Base-by-base conservation (phyloP, 2,797 vertebrate species). In the Podarcis lilfordi region DNA sequence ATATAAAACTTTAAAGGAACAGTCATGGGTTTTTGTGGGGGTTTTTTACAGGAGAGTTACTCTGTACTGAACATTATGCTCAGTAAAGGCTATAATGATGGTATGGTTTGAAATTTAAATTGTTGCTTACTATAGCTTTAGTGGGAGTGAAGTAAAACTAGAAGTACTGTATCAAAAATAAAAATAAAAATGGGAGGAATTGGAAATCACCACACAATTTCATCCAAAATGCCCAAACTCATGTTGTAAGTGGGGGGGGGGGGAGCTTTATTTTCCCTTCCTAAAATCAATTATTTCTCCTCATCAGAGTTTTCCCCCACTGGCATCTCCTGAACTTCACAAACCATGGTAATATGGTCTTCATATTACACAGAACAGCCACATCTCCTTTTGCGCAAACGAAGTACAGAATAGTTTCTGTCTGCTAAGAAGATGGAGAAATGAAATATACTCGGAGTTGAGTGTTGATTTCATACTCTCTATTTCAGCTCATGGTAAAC, bases 1-100 rank as follows among this genome's bases (percentile, higher is more conserved):
- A 5, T 85, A n/a, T 81, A 1, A 29, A 85, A 5, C 1, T 85
- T 84, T 82, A 74, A 91, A 91, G 89, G 64, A 84, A 83, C 40
- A 59, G 79, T 43, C 37, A 79, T 40, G 5, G 61, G 59, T 23
- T 35, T 74, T 29, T 37, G 43, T 50, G 64, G 37, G 23, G 27
- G 3, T 75, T 43, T 71, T 68, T 71, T 59, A 72, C 21, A 19
- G 9, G 61, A 21, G 9, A 32, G 32, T 37, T 25, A 11, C 50
- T 79, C 6, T 59, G 3, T 72, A 64, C n/a, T 72, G 35, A 15
- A 32, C 35, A 76, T 78, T 81, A 55, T 55, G 8, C 43, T 43
- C 29, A 23, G n/a, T 76, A 13, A 66, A 37, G 43, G 8, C 43
- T 21, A 45, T 80, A 37, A 40, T 68, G 29, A 82, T 79, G 25